phyloP scores from a whole-genome alignment of 2,113 vertebrate species.

The Indicator indicator region DNA sequence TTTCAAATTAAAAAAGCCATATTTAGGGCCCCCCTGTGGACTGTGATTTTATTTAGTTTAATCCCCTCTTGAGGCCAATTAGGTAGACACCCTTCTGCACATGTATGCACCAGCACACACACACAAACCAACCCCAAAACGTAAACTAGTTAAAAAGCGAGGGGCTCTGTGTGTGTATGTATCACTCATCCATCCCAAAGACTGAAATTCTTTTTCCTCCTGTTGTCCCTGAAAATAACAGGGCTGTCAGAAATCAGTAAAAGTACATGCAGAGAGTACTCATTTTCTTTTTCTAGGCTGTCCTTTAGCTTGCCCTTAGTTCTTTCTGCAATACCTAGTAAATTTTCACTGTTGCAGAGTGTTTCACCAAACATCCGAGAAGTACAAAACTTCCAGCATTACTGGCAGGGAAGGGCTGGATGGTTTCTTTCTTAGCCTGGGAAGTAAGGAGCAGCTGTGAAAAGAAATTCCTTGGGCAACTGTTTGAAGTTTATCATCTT shows the following conservation, averaged over 20 bases:
- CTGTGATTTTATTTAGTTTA: constrained; percentile 84
- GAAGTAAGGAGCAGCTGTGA: constrained; percentile 24
- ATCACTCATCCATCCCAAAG: constrained; percentile 69
- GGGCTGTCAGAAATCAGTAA: constrained; percentile 70
- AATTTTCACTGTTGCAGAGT: constrained; percentile 42
- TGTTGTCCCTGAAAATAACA: constrained; percentile 67
- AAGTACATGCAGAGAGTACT: constrained; percentile 42
- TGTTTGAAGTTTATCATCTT: background rate
- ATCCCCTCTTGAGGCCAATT: constrained; percentile 83
- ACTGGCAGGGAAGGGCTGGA: background rate
- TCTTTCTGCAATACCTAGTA: constrained; percentile 43
- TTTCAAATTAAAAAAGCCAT: constrained; percentile 86
- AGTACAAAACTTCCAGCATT: constrained; percentile 26
- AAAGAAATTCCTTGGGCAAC: constrained; percentile 5
- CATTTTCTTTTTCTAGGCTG: constrained; percentile 51
- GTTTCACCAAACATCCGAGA: constrained; percentile 34
- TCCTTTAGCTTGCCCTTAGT: constrained; percentile 36
- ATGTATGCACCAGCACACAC: constrained; percentile 45
- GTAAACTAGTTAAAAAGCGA: constrained; percentile 13
- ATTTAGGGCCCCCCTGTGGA: constrained; percentile 79
- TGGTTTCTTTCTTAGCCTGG: constrained; percentile 16
- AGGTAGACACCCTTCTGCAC: constrained; percentile 77
- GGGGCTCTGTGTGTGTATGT: background rate
- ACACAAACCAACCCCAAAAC: background rate
- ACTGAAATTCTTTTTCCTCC: constrained; percentile 74